Evolutionary conservation across 2,888 invertebrate species (phyloP).

Genomic region (Schrankia costaestrigalis): DNA sequence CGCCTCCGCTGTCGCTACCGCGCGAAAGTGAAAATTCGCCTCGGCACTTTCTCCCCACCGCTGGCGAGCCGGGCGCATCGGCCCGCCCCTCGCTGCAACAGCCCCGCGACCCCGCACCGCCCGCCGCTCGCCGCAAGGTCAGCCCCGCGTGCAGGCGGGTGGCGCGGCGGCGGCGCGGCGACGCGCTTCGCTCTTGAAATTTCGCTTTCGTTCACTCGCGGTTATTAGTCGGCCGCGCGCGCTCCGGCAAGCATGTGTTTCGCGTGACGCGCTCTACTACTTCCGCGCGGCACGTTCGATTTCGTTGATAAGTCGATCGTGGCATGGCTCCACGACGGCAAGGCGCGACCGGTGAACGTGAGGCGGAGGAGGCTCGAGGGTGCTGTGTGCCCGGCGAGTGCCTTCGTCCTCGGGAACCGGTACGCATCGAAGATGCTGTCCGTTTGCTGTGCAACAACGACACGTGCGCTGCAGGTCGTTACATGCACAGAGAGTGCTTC

Average conservation of each 20-base stretch:
- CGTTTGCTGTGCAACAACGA: conserved; percentile 97
- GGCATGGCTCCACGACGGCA: conserved; percentile 77
- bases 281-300: conserved; percentile 63
- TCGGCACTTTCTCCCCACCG: conserved; percentile 78
- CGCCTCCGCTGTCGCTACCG: conserved; percentile 56
- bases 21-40: conserved; percentile 78
- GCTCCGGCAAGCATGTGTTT: conserved; percentile 81
- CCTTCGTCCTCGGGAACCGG: conserved; percentile 85
- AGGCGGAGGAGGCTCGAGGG: conserved; percentile 78
- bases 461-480: conserved; percentile 91
- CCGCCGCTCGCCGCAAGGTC: conserved; percentile 58
- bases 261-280: conserved; percentile 73
- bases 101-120: conserved; percentile 48
- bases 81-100: conserved; percentile 45
- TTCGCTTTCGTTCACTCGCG: conserved; percentile 84
- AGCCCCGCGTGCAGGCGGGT: conserved; percentile 66
- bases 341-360: conserved; percentile 73
- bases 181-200: conserved; percentile 84
- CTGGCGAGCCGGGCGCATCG: conserved; percentile 37
- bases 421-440: conserved; percentile 87
- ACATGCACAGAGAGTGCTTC: conserved; percentile 98
- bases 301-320: conserved; percentile 62
- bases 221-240: conserved; percentile 82
- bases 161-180: conserved; percentile 63
- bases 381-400: conserved; percentile 94